A percentile compares a stretch with the other conserved stretches of the same genome.
phyloP scores from a whole-genome alignment of 2,113 vertebrate species.

The human (Homo sapiens) region DNA sequence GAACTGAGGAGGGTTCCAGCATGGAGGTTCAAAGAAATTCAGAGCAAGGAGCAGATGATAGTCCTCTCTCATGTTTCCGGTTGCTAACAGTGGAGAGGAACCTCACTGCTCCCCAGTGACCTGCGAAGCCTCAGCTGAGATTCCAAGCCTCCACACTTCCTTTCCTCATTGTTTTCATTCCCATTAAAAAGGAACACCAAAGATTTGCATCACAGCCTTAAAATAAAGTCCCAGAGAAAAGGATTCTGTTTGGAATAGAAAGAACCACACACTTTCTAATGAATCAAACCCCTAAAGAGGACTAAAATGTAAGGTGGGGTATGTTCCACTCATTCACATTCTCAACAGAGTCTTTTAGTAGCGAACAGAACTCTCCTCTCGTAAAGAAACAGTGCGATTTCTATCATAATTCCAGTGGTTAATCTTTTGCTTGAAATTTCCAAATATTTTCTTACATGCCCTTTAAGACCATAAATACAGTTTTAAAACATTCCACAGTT shows the following conservation, averaged over 20 bases:
- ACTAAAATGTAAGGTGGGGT: not conserved
- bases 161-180: constrained; percentile 64
- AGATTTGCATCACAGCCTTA: constrained; percentile 37
- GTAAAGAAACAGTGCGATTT: not conserved
- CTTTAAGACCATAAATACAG: not conserved
- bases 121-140: constrained; percentile 32
- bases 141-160: not conserved
- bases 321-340: not conserved
- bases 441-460: not conserved
- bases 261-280: not conserved
- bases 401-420: not conserved
- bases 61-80: constrained; percentile 36
- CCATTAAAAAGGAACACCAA: constrained; percentile 52
- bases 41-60: not conserved
- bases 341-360: not conserved
- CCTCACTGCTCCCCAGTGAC: constrained; percentile 6
- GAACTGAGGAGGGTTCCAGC: not conserved
- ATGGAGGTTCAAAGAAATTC: not conserved
- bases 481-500: not conserved
- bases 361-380: not conserved
- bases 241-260: constrained; percentile 34
- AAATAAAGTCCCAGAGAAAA: constrained; percentile 32
- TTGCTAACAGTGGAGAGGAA: not conserved
- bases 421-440: constrained; percentile 51
- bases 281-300: not conserved